These are phyloP conservation scores for Palaemon carinicauda DNA, from an alignment of 1,140 invertebrate species.

Conservation along the genomic window DNA sequence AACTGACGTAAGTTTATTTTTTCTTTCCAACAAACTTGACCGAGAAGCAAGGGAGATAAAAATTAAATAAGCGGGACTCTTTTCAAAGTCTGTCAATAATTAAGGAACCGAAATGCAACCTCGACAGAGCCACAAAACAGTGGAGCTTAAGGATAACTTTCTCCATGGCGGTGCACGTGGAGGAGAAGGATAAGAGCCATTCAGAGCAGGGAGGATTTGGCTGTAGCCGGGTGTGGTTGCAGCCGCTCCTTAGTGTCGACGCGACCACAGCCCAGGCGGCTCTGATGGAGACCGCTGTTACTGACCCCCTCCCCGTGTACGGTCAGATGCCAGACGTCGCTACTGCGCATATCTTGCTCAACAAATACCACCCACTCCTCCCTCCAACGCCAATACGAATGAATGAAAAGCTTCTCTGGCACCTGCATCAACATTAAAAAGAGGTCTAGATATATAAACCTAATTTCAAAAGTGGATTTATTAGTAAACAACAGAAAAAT, in stretches of 20 bases:
- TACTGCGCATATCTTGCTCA: not conserved
- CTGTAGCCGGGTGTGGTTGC: slow-evolving; percentile 20
- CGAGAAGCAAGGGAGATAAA: not conserved
- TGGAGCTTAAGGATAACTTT: not conserved
- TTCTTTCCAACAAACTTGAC: too few relatives aligned
- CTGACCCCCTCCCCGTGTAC: not conserved
- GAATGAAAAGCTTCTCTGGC: too few relatives aligned
- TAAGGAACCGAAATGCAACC: not conserved
- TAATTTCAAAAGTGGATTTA: not conserved
- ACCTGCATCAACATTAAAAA: too few relatives aligned
- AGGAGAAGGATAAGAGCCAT: not conserved
- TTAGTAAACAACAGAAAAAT: not conserved
- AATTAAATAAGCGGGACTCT: not conserved
- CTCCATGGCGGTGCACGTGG: slow-evolving; percentile 26
- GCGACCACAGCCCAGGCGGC: slow-evolving; percentile 37
- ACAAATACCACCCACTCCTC: not conserved
- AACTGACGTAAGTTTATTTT: too few relatives aligned
- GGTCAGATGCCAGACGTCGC: not conserved
- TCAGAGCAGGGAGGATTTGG: not conserved
- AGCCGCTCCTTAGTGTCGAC: slow-evolving; percentile 26
- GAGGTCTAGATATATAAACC: too few relatives aligned
- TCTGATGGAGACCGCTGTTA: slow-evolving; percentile 17
- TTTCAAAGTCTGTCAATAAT: slow-evolving; percentile 2
- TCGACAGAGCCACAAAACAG: slow-evolving; percentile 32
- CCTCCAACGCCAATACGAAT: not conserved